Evolutionary conservation across 2,113 vertebrate species (phyloP).

Genomic region (Ophthalmolycus amberensis): DNA sequence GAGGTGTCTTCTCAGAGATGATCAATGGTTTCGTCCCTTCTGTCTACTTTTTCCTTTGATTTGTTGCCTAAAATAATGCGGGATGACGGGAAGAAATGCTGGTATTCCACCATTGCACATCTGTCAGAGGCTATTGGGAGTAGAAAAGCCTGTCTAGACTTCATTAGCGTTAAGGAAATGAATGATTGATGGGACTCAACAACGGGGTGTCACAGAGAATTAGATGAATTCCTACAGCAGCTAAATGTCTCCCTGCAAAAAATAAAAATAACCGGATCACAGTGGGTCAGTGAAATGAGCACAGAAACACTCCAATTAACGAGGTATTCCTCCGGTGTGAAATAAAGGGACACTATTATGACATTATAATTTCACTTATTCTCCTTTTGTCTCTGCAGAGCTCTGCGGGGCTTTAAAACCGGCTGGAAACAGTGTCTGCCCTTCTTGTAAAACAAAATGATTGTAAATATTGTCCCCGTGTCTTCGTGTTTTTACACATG

Average conservation of each 20-base stretch:
- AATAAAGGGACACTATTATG: conserved; percentile 12
- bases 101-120: conserved; percentile 36
- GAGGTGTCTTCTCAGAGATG: conserved; percentile 19
- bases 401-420: conserved; percentile 12
- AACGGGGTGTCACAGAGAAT: conserved; percentile 43
- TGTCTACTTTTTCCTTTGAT: conserved; percentile 18
- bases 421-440: background rate
- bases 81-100: conserved; percentile 44
- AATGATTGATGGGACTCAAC: conserved; percentile 60
- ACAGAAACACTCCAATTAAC: conserved; percentile 35
- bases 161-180: conserved; percentile 61
- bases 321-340: conserved; percentile 25
- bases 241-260: conserved; percentile 33
- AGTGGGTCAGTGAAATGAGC: conserved; percentile 46
- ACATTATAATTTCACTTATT: conserved; percentile 47
- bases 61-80: conserved; percentile 40
- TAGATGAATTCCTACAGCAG: conserved; percentile 30
- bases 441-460: background rate
- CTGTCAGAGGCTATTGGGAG: conserved; percentile 45
- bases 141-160: conserved; percentile 51
- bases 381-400: conserved; percentile 4
- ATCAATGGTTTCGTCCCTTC: conserved; percentile 40
- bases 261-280: conserved; percentile 23
- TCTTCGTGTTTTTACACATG: conserved; percentile 53
- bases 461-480: conserved; percentile 63